Conservation (phyloP, 2,888 invertebrate genomes). For the Lamellibrachia columna region DNA sequence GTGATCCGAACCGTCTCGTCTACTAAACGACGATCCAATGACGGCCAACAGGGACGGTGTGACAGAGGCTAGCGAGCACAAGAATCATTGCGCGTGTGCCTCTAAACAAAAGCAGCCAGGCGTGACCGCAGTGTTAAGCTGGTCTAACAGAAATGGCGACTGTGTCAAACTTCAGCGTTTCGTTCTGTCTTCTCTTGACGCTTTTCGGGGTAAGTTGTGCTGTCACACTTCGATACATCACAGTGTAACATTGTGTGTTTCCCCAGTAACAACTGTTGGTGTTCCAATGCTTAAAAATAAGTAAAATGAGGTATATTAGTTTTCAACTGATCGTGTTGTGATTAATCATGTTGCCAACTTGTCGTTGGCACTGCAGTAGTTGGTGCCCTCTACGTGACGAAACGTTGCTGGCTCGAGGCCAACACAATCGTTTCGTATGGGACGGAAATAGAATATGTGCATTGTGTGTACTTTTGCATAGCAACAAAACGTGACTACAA, state of each 20-base stretch:
- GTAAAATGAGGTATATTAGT: background rate
- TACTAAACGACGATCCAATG: background rate
- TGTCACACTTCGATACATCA: constrained; percentile 10
- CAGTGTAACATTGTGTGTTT: background rate
- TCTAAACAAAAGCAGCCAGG: background rate
- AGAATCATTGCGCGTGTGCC: background rate
- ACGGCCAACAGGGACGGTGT: background rate
- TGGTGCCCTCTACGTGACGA: background rate
- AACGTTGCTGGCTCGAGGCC: background rate
- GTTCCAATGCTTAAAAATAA: background rate
- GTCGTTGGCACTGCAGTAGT: background rate
- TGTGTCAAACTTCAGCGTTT: background rate
- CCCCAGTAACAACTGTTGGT: background rate
- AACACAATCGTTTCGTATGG: background rate
- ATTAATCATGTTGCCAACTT: background rate
- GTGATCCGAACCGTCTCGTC: background rate
- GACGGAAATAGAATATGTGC: background rate
- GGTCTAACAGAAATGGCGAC: constrained; percentile 5
- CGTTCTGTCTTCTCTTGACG: background rate
- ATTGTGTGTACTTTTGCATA: background rate
- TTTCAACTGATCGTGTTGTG: background rate
- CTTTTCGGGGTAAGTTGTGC: background rate
- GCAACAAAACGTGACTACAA: background rate
- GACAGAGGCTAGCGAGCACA: background rate
- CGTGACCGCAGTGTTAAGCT: background rate